These are phyloP conservation scores for Heteractis magnifica DNA, from an alignment of 92 coral and sea anemone genomes.

Conservation along the genomic window DNA sequence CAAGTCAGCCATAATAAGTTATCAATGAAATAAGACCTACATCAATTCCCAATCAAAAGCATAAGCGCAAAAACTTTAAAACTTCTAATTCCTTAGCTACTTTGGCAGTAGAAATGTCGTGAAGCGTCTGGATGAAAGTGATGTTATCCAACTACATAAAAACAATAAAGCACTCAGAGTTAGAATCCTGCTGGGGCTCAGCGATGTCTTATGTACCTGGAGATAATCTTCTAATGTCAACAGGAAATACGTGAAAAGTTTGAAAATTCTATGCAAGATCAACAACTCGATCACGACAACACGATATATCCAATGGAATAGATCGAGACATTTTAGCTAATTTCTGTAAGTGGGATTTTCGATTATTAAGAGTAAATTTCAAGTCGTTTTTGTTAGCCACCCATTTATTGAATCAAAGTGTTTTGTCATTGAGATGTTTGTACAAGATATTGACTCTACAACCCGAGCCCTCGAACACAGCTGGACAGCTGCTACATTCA, in stretches of 20 bases:
- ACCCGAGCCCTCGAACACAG: not conserved
- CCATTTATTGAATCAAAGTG: not conserved
- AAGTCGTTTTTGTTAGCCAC: not conserved
- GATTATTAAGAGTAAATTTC: not conserved
- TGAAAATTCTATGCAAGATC: not conserved
- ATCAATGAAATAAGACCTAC: not conserved
- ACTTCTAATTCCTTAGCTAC: not conserved
- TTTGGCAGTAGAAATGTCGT: not conserved
- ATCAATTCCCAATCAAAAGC: no score
- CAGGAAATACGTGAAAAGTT: conserved; percentile 8
- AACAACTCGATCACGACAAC: not conserved
- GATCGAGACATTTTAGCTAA: not conserved
- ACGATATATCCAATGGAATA: not conserved
- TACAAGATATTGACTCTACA: not conserved
- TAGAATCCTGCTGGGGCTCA: not conserved
- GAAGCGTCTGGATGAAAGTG: not conserved
- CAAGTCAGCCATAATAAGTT: not conserved
- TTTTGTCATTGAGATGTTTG: not conserved
- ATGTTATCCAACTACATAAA: not conserved
- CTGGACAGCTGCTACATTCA: not conserved
- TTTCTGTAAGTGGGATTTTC: not conserved
- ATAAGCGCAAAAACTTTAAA: no score
- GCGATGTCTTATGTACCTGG: not conserved
- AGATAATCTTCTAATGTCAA: not conserved
- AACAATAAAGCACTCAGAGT: not conserved